Base-by-base conservation (phyloP, 2,797 vertebrate species). In the Fistularia tabacaria region DNA sequence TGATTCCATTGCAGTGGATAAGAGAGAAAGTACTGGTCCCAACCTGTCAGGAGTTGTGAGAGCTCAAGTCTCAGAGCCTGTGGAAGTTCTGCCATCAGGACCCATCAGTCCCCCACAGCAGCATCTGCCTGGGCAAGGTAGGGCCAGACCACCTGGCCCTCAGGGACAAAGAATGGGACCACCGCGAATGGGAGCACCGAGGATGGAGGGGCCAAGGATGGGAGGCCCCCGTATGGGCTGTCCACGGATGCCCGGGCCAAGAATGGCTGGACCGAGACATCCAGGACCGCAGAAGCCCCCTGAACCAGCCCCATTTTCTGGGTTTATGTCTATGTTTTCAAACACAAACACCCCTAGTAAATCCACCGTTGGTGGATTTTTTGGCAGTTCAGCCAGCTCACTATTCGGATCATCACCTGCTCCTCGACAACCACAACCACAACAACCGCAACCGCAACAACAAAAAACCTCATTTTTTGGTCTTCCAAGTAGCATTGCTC, bases 301-400 rank as follows among this genome's bases (percentile, higher is more conserved):
- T 47, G 90, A 92, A 51, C 74, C 86, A 62, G 89, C 85, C 89
- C 86, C 92, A 62, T 92, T 98, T 88, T 95, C 95, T 74, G 94
- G 93, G 14, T 95, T 98, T 50, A 92, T 98, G 90, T 94, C 93
- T 48, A 97, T 98, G 86, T 94, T 94, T 76, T 92, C 93, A 65
- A 77, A 79, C 10, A 77, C 87, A 62, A 88, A 56, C 76, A 77
- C 90, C 54, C 82, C 91, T n/a, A 92, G 85, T 54, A 95, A 94
- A 89, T 77, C 85, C 73, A 66, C 90, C 36, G 89, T 92, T 58
- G 88, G 92, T 59, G 90, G 83, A 76, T 92, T 95, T 73, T 95
- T 94, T 77, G 92, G 93, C 63, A 84, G 88, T 66, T 85, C 93
- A 41, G 87, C 91, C 56, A 66, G 88, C 54, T 81, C 89, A 7